A percentile compares a stretch with the other conserved stretches of the same genome.
Conservation (phyloP, 2,888 invertebrate genomes). For the Oscheius myriophilus region DNA sequence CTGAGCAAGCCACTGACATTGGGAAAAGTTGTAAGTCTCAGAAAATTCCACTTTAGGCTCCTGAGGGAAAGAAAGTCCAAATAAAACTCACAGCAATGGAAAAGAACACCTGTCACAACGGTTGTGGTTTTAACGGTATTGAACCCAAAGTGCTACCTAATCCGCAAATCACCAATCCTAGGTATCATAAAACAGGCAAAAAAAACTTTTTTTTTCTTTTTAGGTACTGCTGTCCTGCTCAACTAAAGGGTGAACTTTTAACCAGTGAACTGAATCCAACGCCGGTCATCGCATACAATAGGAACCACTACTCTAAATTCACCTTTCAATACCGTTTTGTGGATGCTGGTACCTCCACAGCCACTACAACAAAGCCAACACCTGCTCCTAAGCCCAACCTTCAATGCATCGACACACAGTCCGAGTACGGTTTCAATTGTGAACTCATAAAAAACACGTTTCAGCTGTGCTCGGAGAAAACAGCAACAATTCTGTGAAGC, state of each 20-base stretch:
- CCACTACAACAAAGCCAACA: no score
- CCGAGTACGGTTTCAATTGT: no score
- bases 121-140: conserved; percentile 43
- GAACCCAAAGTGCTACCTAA: conserved; percentile 25
- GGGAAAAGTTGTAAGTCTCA: no score
- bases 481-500: no score
- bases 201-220: neutral
- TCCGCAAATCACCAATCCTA: neutral
- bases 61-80: conserved; percentile 37
- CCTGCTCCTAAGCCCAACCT: no score
- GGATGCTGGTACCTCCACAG: no score
- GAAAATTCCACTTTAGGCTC: conserved; percentile 29
- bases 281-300: conserved; percentile 25
- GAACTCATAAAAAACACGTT: no score
- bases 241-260: conserved; percentile 17
- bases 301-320: conserved; percentile 17
- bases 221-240: conserved; percentile 20
- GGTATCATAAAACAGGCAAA: neutral
- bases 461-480: no score
- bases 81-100: conserved; percentile 32
- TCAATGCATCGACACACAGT: no score
- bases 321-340: conserved; percentile 23
- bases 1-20: no score
- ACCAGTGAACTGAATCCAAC: conserved; percentile 20
- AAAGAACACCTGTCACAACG: conserved; percentile 41